phyloP scores from a whole-genome alignment of 2,797 vertebrate genomes.

The Valencia hispanica region DNA sequence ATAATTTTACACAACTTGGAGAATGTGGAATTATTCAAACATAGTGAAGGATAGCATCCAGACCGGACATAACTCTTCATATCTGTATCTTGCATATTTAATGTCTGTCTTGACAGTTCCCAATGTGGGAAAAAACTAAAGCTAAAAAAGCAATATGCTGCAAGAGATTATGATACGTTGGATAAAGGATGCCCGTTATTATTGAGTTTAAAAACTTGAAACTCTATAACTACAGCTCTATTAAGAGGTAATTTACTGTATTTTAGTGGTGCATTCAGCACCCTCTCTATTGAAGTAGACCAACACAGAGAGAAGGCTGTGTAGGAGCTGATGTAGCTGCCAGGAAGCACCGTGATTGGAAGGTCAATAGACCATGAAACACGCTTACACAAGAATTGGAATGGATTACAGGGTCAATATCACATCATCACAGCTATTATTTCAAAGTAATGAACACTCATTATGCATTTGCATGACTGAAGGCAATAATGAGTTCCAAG shows the following conservation, averaged over 20 bases:
- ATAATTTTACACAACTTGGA: constrained; percentile 18
- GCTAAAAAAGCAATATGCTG: not conserved
- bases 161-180: constrained; percentile 16
- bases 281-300: constrained; percentile 42
- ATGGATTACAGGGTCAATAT: constrained; percentile 79
- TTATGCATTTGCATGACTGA: constrained; percentile 57
- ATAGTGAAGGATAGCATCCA: not conserved
- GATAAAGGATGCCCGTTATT: not conserved
- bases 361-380: constrained; percentile 65
- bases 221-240: not conserved
- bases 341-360: constrained; percentile 54
- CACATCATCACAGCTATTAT: constrained; percentile 59
- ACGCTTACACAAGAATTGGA: constrained; percentile 56
- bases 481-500: constrained; percentile 46
- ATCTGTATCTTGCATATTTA: not conserved
- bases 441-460: constrained; percentile 50
- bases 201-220: not conserved
- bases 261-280: constrained; percentile 32
- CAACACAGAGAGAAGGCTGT: constrained; percentile 36
- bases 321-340: constrained; percentile 36
- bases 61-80: not conserved
- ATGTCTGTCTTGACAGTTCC: not conserved
- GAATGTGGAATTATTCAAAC: constrained; percentile 1
- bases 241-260: constrained; percentile 28
- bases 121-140: not conserved